Evolutionary conservation across 1,140 invertebrate genomes (phyloP).

Genomic region (Ericerus pela): DNA sequence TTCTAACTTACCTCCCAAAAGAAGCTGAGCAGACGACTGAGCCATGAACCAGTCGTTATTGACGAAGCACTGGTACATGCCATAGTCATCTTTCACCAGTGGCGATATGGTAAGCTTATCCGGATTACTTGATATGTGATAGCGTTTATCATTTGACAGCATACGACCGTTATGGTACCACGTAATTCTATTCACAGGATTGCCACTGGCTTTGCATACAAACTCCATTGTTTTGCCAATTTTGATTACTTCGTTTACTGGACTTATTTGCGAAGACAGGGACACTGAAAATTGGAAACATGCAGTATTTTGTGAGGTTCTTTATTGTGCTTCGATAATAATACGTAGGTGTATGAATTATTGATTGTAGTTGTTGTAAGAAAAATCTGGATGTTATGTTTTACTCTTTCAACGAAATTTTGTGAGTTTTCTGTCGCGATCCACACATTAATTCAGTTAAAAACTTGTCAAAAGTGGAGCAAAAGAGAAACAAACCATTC

Average conservation of each 20-base stretch:
- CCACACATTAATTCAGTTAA: no score
- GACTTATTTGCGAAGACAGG: conserved; percentile 53
- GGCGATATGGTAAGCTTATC: conserved; percentile 44
- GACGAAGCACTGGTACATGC: conserved; percentile 81
- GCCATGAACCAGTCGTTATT: conserved; percentile 71
- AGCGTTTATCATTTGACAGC: conserved; percentile 16
- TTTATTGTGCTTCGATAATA: no score
- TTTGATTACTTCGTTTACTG: conserved; percentile 59
- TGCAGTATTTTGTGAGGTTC: background rate
- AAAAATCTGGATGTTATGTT: no score
- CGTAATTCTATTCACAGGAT: conserved; percentile 58
- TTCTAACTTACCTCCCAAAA: conserved; percentile 55
- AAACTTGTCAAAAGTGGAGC: no score
- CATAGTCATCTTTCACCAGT: conserved; percentile 59
- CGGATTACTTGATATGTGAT: conserved; percentile 21
- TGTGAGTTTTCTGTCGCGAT: no score
- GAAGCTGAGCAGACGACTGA: conserved; percentile 63
- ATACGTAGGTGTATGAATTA: no score
- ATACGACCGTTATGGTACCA: conserved; percentile 39
- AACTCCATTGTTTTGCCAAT: conserved; percentile 65
- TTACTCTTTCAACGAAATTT: no score
- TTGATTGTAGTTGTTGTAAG: no score
- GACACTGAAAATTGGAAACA: conserved; percentile 37
- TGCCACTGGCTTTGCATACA: conserved; percentile 69
- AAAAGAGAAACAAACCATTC: no score